phyloP scores from a whole-genome alignment of 2,113 vertebrate genomes.

The Dasyurus viverrinus region DNA sequence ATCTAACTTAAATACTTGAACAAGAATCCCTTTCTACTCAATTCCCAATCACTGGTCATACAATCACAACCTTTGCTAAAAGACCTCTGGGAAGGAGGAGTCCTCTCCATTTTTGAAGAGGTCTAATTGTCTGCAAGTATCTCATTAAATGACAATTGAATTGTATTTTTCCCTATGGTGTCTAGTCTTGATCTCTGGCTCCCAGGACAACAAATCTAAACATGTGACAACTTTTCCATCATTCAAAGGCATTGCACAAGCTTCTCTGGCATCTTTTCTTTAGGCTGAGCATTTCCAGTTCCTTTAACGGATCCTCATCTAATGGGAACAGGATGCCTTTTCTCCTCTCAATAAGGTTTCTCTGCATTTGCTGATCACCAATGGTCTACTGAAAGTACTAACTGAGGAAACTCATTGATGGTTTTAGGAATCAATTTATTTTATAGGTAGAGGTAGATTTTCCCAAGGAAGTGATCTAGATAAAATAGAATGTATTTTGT shows the following conservation, averaged over 20 bases:
- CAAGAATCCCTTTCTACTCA: not conserved
- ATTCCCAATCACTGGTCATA: not conserved
- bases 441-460: not conserved
- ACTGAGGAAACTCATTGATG: not conserved
- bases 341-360: not conserved
- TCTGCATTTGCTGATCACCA: not conserved
- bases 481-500: not conserved
- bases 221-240: not conserved
- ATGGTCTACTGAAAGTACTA: not conserved
- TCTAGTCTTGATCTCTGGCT: not conserved
- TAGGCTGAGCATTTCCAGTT: not conserved
- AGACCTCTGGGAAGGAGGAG: not conserved
- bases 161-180: not conserved
- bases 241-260: not conserved
- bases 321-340: not conserved
- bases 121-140: not conserved
- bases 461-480: not conserved
- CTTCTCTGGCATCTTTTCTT: not conserved
- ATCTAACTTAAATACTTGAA: not conserved
- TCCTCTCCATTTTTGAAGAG: not conserved
- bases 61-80: not conserved
- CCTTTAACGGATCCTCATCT: not conserved
- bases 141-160: not conserved
- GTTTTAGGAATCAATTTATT: conserved; percentile 20
- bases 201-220: not conserved